A percentile compares a stretch with the other conserved stretches of the same genome.
Evolutionary conservation across 1,140 invertebrate genomes (phyloP).

Genomic region (Hyles euphorbiae): DNA sequence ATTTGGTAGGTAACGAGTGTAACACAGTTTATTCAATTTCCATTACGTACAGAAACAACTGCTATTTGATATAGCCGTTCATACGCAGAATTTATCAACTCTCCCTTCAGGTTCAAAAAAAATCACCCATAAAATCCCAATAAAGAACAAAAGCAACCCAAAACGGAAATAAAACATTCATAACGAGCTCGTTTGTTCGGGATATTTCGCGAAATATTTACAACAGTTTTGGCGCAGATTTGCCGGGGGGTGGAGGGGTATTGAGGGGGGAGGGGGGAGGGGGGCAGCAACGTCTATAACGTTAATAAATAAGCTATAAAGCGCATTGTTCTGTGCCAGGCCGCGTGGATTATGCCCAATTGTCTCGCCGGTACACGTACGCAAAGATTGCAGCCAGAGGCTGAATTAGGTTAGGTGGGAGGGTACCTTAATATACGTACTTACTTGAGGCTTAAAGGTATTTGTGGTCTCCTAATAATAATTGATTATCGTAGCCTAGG

Average conservation of each 20-base stretch:
- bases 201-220: conserved; percentile 27
- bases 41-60: too few relatives aligned
- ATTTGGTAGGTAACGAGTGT: too few relatives aligned
- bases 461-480: too few relatives aligned
- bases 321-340: conserved; percentile 34
- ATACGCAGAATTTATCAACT: too few relatives aligned
- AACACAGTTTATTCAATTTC: too few relatives aligned
- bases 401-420: too few relatives aligned
- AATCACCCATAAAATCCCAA: conserved; percentile 3
- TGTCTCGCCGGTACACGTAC: conserved; percentile 20
- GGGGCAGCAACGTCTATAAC: conserved; percentile 6
- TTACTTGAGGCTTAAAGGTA: too few relatives aligned
- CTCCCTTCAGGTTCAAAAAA: not conserved
- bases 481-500: too few relatives aligned
- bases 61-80: too few relatives aligned
- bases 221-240: conserved; percentile 15
- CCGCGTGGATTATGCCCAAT: conserved; percentile 38
- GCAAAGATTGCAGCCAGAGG: conserved; percentile 2
- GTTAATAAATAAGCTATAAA: conserved; percentile 37
- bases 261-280: too few relatives aligned
- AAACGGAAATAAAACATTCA: conserved; percentile 40
- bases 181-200: conserved; percentile 40
- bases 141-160: conserved; percentile 9
- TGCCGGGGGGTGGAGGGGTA: too few relatives aligned
- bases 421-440: too few relatives aligned